Evolutionary conservation across 2,888 invertebrate species (phyloP), one percentile per base, ranked within the genome.

Genomic region (Heliconius hortense): DNA sequence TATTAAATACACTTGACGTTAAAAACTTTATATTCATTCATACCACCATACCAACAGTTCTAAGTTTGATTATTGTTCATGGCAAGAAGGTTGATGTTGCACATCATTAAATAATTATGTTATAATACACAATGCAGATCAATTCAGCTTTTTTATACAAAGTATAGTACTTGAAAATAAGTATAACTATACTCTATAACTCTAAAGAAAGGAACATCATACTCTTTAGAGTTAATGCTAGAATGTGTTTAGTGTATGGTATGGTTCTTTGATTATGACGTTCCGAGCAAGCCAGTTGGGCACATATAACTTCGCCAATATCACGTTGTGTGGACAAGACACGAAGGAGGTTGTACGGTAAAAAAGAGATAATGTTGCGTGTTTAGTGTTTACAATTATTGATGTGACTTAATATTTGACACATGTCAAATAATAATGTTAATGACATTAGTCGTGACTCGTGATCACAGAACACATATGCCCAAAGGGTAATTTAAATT

Each of bases 81-180:
- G 24, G 11, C 35, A 56, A 56, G 35, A 59, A 56, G 10, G n/a
- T n/a, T 56, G n/a, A 56, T n/a, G n/a, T n/a, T n/a, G n/a, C 56
- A 56, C 56, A 56, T 56, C n/a, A 56, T 56, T n/a, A 56, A 56
- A 56, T 56, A 56, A 56, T 56, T 56, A 10, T n/a, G n/a, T 56
- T 56, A 56, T 56, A n/a, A 10, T 56, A 56, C 5, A 18, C 18
- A 48, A 48, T 48, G 18, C 48, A 18, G 48, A 48, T 48, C 15
- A 48, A 56, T n/a, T 56, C n/a, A 56, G 56, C 3, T n/a, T n/a
- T 56, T n/a, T 56, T 56, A 56, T 53, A 2, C 10, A 43, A 3
- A 3, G 13, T 13, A 4, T 43, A n/a, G 7, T 56, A 8, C 53
- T 21, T 53, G 53, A 21, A 53, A 43, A 4, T 43, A 15, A 43